Conservation (phyloP, 2,113 vertebrate genomes). For the Myotis yumanensis region DNA sequence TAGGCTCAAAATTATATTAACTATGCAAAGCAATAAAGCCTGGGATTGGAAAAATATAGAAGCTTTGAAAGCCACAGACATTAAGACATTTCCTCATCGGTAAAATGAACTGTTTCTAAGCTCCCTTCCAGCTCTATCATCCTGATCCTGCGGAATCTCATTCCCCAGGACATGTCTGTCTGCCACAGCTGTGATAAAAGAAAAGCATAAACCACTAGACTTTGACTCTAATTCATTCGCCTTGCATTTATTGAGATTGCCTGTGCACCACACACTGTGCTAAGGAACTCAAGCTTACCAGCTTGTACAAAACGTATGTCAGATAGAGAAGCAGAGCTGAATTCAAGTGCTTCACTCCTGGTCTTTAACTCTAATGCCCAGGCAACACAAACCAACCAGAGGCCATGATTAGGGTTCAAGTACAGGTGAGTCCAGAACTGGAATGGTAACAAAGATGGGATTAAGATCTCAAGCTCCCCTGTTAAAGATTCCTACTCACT, state of each 20-base stretch:
- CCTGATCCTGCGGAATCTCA: neutral
- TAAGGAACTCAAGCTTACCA: neutral
- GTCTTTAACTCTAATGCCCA: neutral
- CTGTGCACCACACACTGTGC: neutral
- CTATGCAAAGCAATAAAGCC: neutral
- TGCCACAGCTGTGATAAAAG: neutral
- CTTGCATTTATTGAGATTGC: neutral
- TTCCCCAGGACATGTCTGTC: neutral
- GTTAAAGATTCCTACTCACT: neutral
- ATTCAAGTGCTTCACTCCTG: neutral
- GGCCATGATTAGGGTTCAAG: neutral
- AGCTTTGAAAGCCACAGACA: slow-evolving; percentile 15
- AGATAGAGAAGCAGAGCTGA: neutral
- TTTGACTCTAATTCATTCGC: neutral
- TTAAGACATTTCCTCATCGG: neutral
- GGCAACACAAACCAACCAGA: neutral
- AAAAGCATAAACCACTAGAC: neutral
- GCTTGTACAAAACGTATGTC: neutral
- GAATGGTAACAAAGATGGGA: neutral
- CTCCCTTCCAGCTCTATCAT: neutral
- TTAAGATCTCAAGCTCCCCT: neutral
- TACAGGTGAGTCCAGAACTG: neutral
- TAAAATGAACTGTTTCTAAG: neutral
- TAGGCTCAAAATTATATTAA: neutral
- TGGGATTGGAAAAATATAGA: neutral